Evolutionary conservation across 2,113 vertebrate species (phyloP).

Genomic region (Copsychus sechellarum): DNA sequence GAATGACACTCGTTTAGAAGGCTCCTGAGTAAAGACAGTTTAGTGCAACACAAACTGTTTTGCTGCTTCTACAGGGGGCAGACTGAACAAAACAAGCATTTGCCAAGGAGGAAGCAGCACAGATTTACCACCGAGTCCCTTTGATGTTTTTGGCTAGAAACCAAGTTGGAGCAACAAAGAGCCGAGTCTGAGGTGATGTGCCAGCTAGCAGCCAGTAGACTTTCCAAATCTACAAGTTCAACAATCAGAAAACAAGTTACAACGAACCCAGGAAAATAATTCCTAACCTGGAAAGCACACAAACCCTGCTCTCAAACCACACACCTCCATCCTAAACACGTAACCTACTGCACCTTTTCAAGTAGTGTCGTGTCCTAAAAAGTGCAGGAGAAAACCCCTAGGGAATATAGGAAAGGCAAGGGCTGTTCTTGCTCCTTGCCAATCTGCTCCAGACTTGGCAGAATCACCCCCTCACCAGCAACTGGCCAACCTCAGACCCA

Average conservation of each 20-base stretch:
- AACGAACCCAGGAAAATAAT: constrained; percentile 49
- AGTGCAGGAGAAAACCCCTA: constrained; percentile 21
- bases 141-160: constrained; percentile 52
- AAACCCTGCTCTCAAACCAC: constrained; percentile 45
- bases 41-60: background rate
- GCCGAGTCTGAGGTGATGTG: background rate
- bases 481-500: constrained; percentile 30
- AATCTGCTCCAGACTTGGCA: constrained; percentile 17
- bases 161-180: constrained; percentile 41
- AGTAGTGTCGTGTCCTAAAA: constrained; percentile 53
- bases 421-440: constrained; percentile 20
- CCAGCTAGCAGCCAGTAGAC: background rate
- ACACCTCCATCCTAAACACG: constrained; percentile 42
- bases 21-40: background rate
- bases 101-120: constrained; percentile 41
- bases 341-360: constrained; percentile 10
- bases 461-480: background rate
- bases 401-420: constrained; percentile 32
- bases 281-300: constrained; percentile 48
- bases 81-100: background rate
- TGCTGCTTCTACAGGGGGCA: constrained; percentile 5
- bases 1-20: background rate
- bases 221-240: constrained; percentile 49
- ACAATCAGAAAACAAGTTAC: constrained; percentile 51
- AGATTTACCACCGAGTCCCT: constrained; percentile 18